Evolutionary conservation across 1,140 invertebrate species (phyloP), one percentile per base, ranked within the genome.

Genomic region (Drosophila virilis): DNA sequence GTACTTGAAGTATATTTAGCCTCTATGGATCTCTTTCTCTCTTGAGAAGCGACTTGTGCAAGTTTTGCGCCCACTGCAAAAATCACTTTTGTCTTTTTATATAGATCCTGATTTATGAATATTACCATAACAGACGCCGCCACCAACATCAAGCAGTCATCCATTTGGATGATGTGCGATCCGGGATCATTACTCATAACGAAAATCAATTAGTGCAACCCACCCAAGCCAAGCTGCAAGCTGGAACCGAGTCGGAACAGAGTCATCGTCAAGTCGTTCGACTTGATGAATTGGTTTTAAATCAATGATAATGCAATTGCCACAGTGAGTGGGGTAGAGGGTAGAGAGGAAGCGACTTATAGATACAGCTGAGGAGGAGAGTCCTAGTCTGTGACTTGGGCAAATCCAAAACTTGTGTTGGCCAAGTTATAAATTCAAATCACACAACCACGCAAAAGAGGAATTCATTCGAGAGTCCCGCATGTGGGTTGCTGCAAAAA

Each of bases 271-370:
- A 55, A 88, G 84, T 84, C 84, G 45, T 84, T 77, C 74, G 64
- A 73, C 73, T 88, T 88, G 84, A 88, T 88, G 84, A 88, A 88
- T 88, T 89, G 84, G 84, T 88, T 88, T 88, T 88, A 88, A 88
- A 88, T 88, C 84, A 88, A 89, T 84, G 84, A 88, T 88, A 88
- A 88, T 88, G 80, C 84, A 88, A 89, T 84, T 88, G 80, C 78
- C 10, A 68, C 48, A 72, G 15, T 0, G 8, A 50, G n/a, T 37
- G 28, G n/a, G 8, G 65, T 35, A 43, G 6, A n/a, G 17, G n/a
- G 12, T n/a, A 8, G 52, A n/a, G 13, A 33, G 13, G 12, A 15
- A 48, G 55, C 17, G 17, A 75, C 68, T 68, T 64, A 74, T 57
- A 72, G 46, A 51, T 55, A 62, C 71, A 33, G 38, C 48, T 43